Percentiles rank a stretch among this genome's conserved stretches.
Evolutionary conservation across 2,113 vertebrate genomes (phyloP).

Genomic region (Capra hircus): DNA sequence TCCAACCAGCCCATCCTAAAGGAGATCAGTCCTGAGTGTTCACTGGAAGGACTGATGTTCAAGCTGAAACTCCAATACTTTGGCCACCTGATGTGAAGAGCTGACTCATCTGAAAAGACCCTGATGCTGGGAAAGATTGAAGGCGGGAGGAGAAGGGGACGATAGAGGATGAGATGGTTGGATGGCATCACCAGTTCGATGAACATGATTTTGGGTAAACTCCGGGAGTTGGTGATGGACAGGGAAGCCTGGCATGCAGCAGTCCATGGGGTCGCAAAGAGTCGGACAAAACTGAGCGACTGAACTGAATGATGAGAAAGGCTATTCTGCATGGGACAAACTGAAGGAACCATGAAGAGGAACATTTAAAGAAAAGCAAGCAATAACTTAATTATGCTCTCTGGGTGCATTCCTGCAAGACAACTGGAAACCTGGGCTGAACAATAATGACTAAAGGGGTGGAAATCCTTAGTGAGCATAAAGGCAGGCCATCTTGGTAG

Average conservation of each 20-base stretch:
- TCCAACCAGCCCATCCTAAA: background rate
- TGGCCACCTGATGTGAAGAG: background rate
- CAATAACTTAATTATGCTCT: background rate
- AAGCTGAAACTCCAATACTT: background rate
- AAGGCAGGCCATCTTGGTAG: background rate
- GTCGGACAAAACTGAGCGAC: background rate
- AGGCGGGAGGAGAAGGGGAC: rapidly evolving
- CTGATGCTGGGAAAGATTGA: background rate
- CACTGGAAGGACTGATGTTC: background rate
- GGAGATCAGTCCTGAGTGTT: background rate
- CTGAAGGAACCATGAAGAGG: background rate
- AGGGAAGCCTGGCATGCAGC: background rate
- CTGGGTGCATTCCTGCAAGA: background rate
- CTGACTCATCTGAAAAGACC: background rate
- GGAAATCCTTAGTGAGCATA: background rate
- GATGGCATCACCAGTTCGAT: background rate
- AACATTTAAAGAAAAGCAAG: background rate
- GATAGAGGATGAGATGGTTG: background rate
- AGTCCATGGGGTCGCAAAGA: background rate
- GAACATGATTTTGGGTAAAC: background rate
- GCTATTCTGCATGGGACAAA: background rate
- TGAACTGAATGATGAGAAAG: background rate
- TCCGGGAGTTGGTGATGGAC: background rate
- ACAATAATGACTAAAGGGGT: background rate
- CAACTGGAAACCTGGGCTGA: background rate